Evolutionary conservation across 1,140 invertebrate species (phyloP).

Genomic region (Episyrphus balteatus): DNA sequence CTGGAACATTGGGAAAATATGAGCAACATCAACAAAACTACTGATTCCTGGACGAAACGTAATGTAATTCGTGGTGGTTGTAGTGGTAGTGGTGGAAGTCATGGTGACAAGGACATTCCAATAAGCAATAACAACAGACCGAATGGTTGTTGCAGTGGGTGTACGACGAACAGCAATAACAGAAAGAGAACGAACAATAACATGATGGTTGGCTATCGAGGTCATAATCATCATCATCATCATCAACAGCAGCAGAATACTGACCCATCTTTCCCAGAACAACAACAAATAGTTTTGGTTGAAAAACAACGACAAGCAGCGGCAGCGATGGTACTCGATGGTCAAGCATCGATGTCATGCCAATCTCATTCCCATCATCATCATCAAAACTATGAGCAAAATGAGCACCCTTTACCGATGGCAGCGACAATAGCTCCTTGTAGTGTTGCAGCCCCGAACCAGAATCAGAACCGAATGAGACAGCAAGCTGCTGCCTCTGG

Average conservation of each 20-base stretch:
- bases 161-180: not conserved
- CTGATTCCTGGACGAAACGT: too few species aligned
- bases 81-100: not conserved
- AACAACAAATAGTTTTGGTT: not conserved
- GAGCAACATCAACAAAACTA: not conserved
- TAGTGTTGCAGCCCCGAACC: not conserved
- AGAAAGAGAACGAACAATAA: not conserved
- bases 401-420: too few species aligned
- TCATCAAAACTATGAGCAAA: too few species aligned
- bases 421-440: not conserved
- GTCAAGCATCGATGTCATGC: too few species aligned
- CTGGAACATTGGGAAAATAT: constrained; percentile 3
- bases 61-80: not conserved
- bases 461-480: not conserved
- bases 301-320: too few species aligned
- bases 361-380: too few species aligned
- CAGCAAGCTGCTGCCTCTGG: not conserved
- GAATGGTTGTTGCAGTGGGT: not conserved
- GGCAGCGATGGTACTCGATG: too few species aligned
- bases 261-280: not conserved
- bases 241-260: not conserved
- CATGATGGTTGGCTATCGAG: not conserved
- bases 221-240: not conserved
- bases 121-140: not conserved
- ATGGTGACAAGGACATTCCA: not conserved